Percentiles rank a stretch among this genome's conserved stretches.
Conservation (phyloP, 2,113 vertebrate genomes). For the Dolichotis patagonum region DNA sequence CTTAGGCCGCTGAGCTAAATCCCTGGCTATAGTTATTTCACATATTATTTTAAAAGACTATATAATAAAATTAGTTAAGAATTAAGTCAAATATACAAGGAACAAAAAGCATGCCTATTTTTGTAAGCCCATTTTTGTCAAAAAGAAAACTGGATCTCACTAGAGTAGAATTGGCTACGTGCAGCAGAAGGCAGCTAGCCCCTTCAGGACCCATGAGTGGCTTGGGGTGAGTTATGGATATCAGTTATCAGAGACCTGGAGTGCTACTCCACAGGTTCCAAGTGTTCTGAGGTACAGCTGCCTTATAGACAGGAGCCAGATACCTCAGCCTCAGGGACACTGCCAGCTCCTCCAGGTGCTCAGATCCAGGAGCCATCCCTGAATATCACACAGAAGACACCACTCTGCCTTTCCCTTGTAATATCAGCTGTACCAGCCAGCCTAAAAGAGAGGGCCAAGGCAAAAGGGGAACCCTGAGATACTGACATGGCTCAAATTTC, state of each 20-base stretch:
- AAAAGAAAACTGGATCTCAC: not conserved
- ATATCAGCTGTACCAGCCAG: slow-evolving; percentile 74
- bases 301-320: not conserved
- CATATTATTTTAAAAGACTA: not conserved
- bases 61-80: not conserved
- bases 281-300: not conserved
- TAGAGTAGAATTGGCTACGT: not conserved
- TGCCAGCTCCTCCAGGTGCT: not conserved
- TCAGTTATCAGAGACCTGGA: not conserved
- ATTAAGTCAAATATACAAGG: not conserved
- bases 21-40: not conserved
- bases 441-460: slow-evolving; percentile 78
- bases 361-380: not conserved
- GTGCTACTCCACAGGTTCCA: too few relatives aligned
- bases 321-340: not conserved
- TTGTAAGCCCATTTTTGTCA: not conserved
- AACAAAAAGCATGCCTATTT: too few relatives aligned
- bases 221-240: not conserved
- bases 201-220: too few relatives aligned
- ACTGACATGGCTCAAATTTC: slow-evolving; percentile 70
- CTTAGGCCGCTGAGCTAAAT: too few relatives aligned
- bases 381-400: not conserved
- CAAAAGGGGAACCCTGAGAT: slow-evolving; percentile 87
- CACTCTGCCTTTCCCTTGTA: slow-evolving; percentile 81
- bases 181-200: not conserved